Evolutionary conservation across 2,113 vertebrate species (phyloP).

Genomic region (Elephas maximus): DNA sequence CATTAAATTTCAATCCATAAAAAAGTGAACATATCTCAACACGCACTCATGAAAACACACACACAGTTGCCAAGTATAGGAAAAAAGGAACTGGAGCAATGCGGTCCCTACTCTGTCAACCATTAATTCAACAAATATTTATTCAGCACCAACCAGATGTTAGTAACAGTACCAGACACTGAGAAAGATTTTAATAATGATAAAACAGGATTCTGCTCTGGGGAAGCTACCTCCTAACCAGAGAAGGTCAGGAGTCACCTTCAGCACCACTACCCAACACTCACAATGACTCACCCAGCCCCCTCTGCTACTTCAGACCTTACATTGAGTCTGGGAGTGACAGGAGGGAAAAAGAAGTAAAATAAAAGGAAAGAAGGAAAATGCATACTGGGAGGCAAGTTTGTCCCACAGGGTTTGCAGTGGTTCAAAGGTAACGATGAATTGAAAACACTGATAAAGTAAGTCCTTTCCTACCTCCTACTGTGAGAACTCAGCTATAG

Average conservation of each 20-base stretch:
- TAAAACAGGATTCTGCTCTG: background rate
- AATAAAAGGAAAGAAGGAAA: background rate
- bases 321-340: background rate
- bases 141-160: background rate
- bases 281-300: background rate
- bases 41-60: background rate
- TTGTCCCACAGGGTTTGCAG: background rate
- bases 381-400: background rate
- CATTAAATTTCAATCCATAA: background rate
- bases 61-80: background rate
- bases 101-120: background rate
- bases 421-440: background rate
- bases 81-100: background rate
- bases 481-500: background rate
- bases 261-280: background rate
- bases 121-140: background rate
- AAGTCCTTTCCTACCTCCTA: background rate
- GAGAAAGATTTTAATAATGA: background rate
- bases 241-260: background rate
- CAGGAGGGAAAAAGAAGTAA: background rate
- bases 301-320: background rate
- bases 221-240: background rate
- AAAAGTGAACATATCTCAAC: background rate
- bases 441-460: background rate
- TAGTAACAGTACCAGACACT: background rate